Evolutionary conservation across 2,113 vertebrate genomes (phyloP).

Genomic region (Equus przewalskii): DNA sequence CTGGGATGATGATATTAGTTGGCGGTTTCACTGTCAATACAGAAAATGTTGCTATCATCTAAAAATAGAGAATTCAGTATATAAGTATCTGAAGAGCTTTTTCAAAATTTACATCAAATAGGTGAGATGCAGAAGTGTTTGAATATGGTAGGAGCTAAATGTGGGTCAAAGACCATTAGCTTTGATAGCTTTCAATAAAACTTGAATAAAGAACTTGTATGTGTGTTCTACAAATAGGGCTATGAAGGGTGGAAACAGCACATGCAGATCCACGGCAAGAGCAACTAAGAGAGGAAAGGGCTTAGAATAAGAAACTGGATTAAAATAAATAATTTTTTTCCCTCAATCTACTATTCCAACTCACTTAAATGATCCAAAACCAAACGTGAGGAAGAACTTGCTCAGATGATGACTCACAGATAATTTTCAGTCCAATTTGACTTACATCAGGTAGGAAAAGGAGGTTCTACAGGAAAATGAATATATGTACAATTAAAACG

Average conservation of each 20-base stretch:
- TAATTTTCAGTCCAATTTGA: constrained; percentile 24
- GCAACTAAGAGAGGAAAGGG: background rate
- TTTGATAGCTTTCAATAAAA: background rate
- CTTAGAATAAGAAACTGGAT: background rate
- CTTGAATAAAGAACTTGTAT: background rate
- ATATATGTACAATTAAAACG: background rate
- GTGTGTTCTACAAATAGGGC: background rate
- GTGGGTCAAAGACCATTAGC: background rate
- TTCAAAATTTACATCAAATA: background rate
- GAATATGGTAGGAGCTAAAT: background rate
- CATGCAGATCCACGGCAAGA: background rate
- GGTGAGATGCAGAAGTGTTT: background rate
- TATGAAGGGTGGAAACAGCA: background rate
- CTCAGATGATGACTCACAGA: background rate
- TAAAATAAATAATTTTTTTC: background rate
- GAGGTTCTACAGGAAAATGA: background rate
- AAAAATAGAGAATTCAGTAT: background rate
- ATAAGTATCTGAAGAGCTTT: background rate
- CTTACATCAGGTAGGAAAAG: constrained; percentile 46
- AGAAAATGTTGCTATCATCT: background rate
- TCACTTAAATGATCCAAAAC: constrained; percentile 21
- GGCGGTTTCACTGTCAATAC: background rate
- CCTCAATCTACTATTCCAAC: background rate
- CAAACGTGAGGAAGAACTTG: background rate
- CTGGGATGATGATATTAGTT: background rate